phyloP scores from a whole-genome alignment of 1,140 invertebrate genomes.

The Nilaparvata lugens region DNA sequence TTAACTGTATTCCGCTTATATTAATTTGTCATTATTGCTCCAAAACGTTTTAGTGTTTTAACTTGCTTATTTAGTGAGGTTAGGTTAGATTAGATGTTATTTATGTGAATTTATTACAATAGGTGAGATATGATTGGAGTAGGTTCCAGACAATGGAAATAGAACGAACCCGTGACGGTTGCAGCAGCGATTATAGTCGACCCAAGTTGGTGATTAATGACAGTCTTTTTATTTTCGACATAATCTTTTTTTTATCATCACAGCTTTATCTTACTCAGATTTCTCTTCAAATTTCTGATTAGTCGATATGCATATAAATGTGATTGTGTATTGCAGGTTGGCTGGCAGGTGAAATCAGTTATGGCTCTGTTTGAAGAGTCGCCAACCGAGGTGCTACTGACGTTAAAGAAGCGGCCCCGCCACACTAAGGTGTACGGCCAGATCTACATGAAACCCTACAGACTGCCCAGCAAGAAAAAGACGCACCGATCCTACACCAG shows the following conservation, averaged over 20 bases:
- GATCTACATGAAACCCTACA: constrained; percentile 69
- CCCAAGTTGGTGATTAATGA: no score
- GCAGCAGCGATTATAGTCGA: no score
- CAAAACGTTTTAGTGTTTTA: no score
- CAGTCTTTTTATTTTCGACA: neutral
- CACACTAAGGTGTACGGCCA: constrained; percentile 77
- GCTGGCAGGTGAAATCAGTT: constrained; percentile 78
- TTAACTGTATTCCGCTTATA: neutral
- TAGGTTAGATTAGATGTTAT: no score
- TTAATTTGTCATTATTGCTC: no score
- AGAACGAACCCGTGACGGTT: no score
- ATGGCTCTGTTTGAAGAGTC: constrained; percentile 65
- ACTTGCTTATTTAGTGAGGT: no score
- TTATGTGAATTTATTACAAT: no score
- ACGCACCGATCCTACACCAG: constrained; percentile 43
- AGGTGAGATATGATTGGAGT: no score
- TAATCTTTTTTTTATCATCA: neutral
- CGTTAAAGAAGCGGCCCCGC: constrained; percentile 72
- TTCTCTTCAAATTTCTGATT: neutral
- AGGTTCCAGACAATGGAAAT: no score
- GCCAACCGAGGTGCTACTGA: constrained; percentile 68
- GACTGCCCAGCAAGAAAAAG: constrained; percentile 64
- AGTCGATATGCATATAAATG: no score
- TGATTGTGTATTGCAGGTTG: constrained; percentile 47
- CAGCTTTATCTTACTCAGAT: neutral